Conservation (phyloP, 2,888 invertebrate genomes). For the Troides aeacus region DNA sequence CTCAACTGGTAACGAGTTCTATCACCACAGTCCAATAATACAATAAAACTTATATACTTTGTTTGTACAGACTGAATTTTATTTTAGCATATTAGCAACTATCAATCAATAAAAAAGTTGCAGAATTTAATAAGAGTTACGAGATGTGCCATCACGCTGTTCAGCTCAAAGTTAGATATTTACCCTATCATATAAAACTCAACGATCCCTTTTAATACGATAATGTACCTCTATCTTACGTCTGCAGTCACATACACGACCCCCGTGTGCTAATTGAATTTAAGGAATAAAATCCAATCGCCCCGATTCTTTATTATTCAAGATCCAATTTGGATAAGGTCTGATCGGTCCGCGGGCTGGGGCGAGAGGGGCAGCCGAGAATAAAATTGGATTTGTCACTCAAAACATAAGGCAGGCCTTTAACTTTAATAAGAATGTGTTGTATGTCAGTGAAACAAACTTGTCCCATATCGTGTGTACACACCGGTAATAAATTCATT, state of each 20-base stretch:
- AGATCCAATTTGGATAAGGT: slow-evolving; percentile 82
- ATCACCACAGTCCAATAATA: no score
- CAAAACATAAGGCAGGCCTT: slow-evolving; percentile 77
- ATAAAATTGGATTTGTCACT: slow-evolving; percentile 81
- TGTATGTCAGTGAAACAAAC: slow-evolving; percentile 23
- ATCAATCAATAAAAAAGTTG: neutral
- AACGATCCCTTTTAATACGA: slow-evolving; percentile 74
- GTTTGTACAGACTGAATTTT: no score
- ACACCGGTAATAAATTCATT: slow-evolving; percentile 14
- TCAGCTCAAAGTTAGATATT: slow-evolving; percentile 40
- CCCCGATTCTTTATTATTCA: slow-evolving; percentile 81
- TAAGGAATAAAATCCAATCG: slow-evolving; percentile 82
- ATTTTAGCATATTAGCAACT: no score
- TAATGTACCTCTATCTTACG: slow-evolving; percentile 77
- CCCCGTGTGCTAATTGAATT: slow-evolving; percentile 81
- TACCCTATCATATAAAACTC: slow-evolving; percentile 54
- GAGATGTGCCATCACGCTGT: slow-evolving; percentile 1
- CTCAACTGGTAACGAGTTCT: no score
- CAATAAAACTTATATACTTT: no score
- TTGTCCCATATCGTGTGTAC: slow-evolving; percentile 10
- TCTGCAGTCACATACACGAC: slow-evolving; percentile 78
- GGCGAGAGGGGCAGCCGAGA: slow-evolving; percentile 72
- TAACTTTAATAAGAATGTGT: slow-evolving; percentile 52
- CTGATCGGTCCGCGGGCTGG: slow-evolving; percentile 73
- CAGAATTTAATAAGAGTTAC: neutral